Evolutionary conservation across 2,113 vertebrate genomes (phyloP).

Genomic region (Theristicus caerulescens): DNA sequence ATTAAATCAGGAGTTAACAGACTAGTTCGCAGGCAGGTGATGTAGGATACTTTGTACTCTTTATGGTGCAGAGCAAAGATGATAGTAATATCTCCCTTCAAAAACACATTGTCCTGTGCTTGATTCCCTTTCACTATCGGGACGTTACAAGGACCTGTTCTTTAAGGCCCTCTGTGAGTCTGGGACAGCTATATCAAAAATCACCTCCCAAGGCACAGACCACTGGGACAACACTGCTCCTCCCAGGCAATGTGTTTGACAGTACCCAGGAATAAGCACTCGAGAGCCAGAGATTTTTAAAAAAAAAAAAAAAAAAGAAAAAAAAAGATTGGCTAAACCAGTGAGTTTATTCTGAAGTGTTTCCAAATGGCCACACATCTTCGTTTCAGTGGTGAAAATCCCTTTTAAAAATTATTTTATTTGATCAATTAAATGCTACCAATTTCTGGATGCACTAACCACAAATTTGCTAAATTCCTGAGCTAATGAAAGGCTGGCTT

Average conservation of each 20-base stretch:
- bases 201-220: background rate
- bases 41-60: fast-evolving
- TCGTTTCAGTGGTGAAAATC: constrained; percentile 33
- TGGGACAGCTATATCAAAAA: background rate
- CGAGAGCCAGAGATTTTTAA: background rate
- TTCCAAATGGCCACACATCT: constrained; percentile 27
- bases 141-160: background rate
- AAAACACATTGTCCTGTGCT: background rate
- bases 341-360: constrained; percentile 14
- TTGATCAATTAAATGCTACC: constrained; percentile 55
- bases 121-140: background rate
- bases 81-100: background rate
- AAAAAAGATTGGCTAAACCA: background rate
- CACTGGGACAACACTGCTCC: background rate
- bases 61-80: background rate
- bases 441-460: constrained; percentile 55
- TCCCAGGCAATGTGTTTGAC: background rate
- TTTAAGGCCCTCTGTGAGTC: background rate
- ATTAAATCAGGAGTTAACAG: background rate
- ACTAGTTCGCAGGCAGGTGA: background rate
- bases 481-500: constrained; percentile 65
- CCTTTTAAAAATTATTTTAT: constrained; percentile 42
- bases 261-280: background rate
- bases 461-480: constrained; percentile 67
- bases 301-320: background rate